Evolutionary conservation across 2,797 vertebrate genomes (phyloP), one percentile per base, ranked within the genome.

Genomic region (Sebastolobus alascanus): DNA sequence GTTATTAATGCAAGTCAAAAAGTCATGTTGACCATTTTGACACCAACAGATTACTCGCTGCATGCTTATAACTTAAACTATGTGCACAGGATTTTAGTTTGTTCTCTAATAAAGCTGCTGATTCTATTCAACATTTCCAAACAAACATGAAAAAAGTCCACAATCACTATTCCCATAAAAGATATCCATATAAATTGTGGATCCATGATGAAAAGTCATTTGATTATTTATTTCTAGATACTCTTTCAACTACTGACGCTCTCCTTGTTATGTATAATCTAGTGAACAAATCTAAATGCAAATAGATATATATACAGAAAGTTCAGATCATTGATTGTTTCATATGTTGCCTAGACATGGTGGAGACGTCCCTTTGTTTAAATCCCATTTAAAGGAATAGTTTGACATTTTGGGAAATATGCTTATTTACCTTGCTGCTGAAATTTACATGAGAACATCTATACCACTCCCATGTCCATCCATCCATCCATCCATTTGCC

Each of bases 21-120:
- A 91, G 84, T 90, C 80, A 68, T 82, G 85, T 88, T 92, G 90
- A 77, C 84, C 88, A 79, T 85, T 92, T 89, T 85, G 61, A 89
- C 88, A 85, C 63, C 68, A 58, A 73, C 84, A 85, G 84, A 90
- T 92, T 89, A 87, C 75, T 71, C 31, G 56, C 56, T 64, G 88
- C 67, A 76, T 70, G 73, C 77, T 71, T 72, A 71, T 79, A 65
- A 78, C 33, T 69, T 67, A 79, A 81, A 79, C 64, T 82, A 70
- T 50, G 40, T 52, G 18, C 35, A 35, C 22, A 18, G 54, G 16
- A 54, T 50, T 78, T 68, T 9, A 18, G 35, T 29, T 73, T 60
- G 18, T 64, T 40, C 63, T 68, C 38, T 66, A 65, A 77, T 69
- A 55, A 63, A 68, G 63, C 60, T 75, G 16, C 10, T 27, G 43